Evolutionary conservation across 2,797 vertebrate genomes (phyloP), one percentile per base, ranked within the genome.

Genomic region (Lophotriccus pileatus): DNA sequence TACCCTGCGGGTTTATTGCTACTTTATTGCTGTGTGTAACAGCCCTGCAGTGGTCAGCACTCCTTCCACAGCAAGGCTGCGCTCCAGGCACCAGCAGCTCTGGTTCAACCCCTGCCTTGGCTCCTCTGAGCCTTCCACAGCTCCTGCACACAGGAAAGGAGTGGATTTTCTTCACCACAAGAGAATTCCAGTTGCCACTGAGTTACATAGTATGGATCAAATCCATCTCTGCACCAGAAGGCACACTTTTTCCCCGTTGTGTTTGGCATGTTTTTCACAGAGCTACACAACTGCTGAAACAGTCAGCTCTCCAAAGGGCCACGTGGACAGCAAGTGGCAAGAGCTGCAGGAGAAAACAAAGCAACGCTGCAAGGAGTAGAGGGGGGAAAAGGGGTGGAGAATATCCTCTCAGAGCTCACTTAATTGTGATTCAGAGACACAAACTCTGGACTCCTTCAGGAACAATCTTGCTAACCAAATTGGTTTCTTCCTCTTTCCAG

Each of bases 321-420:
- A 84, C 37, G 8, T 7, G 34, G 91, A 22, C 30, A 84, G 43
- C 73, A 68, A 81, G 36, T 30, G 73, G n/a, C 49, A 83, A 80
- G 36, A 77, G 12, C 22, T 85, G 58, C 72, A 91, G 81, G 30
- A 94, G 30, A 49, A 82, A 86, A 72, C 25, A 60, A 49, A 86
- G 21, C 30, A 66, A 9, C 2, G 17, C n/a, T 14, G 1, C 13
- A 43, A 63, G 28, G n/a, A 46, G 17, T 0, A 52, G 32, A 25
- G 4, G 5, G 6, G 7, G 9, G 5, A 12, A 19, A 36, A 73
- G 30, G 72, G 18, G 25, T 43, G 47, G 27, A 19, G 28, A 87
- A 90, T 28, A 62, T 86, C 25, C 47, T 32, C 34, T 85, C 47
- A 68, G 70, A 83, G 27, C 36, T 32, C 59, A 46, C 24, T 60